Percentiles rank a stretch among this genome's conserved stretches.
phyloP scores from a whole-genome alignment of 2,797 vertebrate species.

The Sebastes hopkinsi region DNA sequence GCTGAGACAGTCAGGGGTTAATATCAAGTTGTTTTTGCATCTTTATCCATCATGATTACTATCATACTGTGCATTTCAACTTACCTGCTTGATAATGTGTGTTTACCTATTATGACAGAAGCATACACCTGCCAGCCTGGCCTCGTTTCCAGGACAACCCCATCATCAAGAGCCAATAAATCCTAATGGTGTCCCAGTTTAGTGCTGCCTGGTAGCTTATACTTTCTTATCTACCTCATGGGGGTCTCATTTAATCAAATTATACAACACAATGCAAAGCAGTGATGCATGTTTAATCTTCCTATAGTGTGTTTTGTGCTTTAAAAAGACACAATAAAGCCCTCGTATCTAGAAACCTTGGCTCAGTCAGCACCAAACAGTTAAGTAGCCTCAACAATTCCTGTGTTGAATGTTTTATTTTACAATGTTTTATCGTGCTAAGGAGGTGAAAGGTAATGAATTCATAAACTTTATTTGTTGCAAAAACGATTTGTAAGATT shows the following conservation, averaged over 20 bases:
- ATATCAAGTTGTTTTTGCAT: not conserved
- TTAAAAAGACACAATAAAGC: slow-evolving; percentile 18
- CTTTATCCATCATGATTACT: not conserved
- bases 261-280: not conserved
- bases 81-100: not conserved
- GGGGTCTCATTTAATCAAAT: not conserved
- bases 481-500: no score
- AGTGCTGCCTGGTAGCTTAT: not conserved
- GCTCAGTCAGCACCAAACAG: not conserved
- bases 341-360: slow-evolving; percentile 32
- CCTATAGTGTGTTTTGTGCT: not conserved
- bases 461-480: no score
- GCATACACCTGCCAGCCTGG: not conserved
- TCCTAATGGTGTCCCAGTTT: slow-evolving; percentile 29
- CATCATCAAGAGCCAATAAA: slow-evolving; percentile 51
- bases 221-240: not conserved
- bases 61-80: not conserved
- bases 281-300: not conserved
- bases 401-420: not conserved
- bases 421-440: not conserved
- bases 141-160: slow-evolving; percentile 53
- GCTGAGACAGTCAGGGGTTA: not conserved
- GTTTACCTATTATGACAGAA: not conserved
- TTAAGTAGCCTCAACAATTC: not conserved
- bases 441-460: not conserved